Percentiles rank a stretch among this genome's conserved stretches.
These are phyloP conservation scores for Platycheirus rosarum DNA, from an alignment of 2,888 invertebrate species.

Conservation along the genomic window DNA sequence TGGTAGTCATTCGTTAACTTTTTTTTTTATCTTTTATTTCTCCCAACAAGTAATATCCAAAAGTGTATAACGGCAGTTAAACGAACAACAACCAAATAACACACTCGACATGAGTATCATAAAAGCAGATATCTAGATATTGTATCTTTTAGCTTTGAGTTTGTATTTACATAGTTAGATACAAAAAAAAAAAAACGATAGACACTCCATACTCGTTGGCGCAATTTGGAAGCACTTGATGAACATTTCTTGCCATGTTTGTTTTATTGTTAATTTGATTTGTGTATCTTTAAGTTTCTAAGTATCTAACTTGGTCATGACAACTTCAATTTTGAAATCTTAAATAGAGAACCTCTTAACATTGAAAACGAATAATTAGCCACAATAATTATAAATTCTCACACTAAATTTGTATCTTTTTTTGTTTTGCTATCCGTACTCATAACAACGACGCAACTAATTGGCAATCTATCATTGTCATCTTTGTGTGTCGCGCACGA, in stretches of 20 bases:
- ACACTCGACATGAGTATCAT: constrained; percentile 68
- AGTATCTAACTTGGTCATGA: constrained; percentile 22
- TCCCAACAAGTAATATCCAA: constrained; percentile 15
- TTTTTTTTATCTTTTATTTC: constrained; percentile 4
- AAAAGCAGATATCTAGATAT: constrained; percentile 64
- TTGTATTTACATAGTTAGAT: constrained; percentile 31
- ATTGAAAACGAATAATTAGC: constrained; percentile 63
- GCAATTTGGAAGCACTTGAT: constrained; percentile 64
- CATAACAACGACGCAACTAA: constrained; percentile 54
- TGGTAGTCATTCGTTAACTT: constrained; percentile 34
- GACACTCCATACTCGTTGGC: constrained; percentile 28
- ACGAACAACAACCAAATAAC: constrained; percentile 68
- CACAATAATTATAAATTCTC: constrained; percentile 62
- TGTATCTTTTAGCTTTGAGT: constrained; percentile 50
- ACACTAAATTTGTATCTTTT: constrained; percentile 35
- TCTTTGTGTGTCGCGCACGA: constrained; percentile 70
- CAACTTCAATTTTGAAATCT: constrained; percentile 31
- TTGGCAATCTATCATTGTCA: constrained; percentile 73
- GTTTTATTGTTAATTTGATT: constrained; percentile 9
- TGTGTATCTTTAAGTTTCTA: constrained; percentile 14
- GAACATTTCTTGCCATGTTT: constrained; percentile 25
- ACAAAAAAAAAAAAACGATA: too few species aligned
- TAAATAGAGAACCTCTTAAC: constrained; percentile 15
- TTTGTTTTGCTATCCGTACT: constrained; percentile 31
- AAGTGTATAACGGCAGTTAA: constrained; percentile 57